Evolutionary conservation across 1,140 invertebrate genomes (phyloP), one percentile per base, ranked within the genome.

Genomic region (Formica selysi): DNA sequence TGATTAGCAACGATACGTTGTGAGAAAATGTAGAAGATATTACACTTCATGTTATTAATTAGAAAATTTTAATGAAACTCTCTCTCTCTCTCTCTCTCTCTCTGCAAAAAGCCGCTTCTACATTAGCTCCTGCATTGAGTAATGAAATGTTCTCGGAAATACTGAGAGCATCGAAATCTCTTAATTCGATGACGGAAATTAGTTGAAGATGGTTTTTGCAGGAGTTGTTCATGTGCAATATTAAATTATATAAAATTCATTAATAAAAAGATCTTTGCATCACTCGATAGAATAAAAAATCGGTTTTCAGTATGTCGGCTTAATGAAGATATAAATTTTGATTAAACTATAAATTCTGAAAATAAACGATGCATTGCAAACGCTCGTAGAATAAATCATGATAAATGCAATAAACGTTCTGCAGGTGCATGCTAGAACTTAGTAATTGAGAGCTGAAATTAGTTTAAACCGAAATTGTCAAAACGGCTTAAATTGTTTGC

Each of bases 1-100:
- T 61, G 87, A 80, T 89, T 71, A 81, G 54, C 73, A 71, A 11
- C 26, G 41, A 79, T 26, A n/a, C 41, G 59, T 29, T 73, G 79
- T 83, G 79, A 83, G 79, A 73, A 83, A 83, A 81, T 81, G 54
- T 81, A 81, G 67, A 73, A 81, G 67, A 81, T 73, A 61, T 61
- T 22, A 68, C 68, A 16, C 26, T 68, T 81, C 54, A n/a, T 81
- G 54, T 74, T 83, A 83, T 81, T 81, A 81, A 22, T 73, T 81
- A 38, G 68, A 73, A 83, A 74, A 38, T 73, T 36, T 76, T 59
- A 78, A 85, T 78, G 61, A 29, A 85, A 51, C 4, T 16, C 48
- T 19, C 48, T 51, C 13, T 51, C 48, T 51, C 4, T 48, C 4
- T 44, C 10, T 44, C 41, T 44, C 41, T 44, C 41, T 44, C 11